Evolutionary conservation across 2,797 vertebrate genomes (phyloP).

Genomic region (Schizopygopsis pylzovi): DNA sequence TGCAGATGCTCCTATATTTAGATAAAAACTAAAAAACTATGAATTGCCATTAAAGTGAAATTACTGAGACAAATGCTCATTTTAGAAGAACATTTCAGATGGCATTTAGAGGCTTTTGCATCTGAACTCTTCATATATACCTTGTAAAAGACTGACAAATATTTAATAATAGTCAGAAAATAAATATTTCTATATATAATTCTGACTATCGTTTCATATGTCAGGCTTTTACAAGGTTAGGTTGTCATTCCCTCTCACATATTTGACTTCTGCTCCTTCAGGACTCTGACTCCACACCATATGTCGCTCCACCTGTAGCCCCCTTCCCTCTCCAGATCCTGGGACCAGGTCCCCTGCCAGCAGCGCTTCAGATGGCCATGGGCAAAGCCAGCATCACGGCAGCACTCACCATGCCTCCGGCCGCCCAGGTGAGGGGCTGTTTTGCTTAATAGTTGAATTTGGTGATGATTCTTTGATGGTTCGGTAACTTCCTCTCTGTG

Average conservation of each 20-base stretch:
- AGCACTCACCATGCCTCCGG: conserved; percentile 83
- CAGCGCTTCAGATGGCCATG: conserved; percentile 81
- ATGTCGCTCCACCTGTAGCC: conserved; percentile 80
- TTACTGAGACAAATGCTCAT: no score
- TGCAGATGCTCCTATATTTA: no score
- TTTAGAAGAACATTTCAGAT: no score
- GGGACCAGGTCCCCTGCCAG: conserved; percentile 80
- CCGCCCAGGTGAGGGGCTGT: conserved; percentile 84
- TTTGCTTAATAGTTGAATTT: not conserved
- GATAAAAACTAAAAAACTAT: no score
- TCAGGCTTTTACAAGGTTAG: not conserved
- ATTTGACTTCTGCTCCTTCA: conserved; percentile 65
- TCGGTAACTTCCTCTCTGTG: not conserved
- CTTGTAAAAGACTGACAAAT: no score
- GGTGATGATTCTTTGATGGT: not conserved
- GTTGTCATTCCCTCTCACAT: conserved; percentile 1
- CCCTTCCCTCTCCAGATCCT: conserved; percentile 85
- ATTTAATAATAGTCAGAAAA: no score
- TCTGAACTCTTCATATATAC: not conserved
- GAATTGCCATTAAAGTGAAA: no score
- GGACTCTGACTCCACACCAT: conserved; percentile 93
- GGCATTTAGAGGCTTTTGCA: no score
- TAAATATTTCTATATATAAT: no score
- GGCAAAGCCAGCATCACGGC: conserved; percentile 81
- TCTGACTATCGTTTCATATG: no score